Evolutionary conservation across 2,797 vertebrate genomes (phyloP).

Genomic region (Kryptopterus vitreolus): DNA sequence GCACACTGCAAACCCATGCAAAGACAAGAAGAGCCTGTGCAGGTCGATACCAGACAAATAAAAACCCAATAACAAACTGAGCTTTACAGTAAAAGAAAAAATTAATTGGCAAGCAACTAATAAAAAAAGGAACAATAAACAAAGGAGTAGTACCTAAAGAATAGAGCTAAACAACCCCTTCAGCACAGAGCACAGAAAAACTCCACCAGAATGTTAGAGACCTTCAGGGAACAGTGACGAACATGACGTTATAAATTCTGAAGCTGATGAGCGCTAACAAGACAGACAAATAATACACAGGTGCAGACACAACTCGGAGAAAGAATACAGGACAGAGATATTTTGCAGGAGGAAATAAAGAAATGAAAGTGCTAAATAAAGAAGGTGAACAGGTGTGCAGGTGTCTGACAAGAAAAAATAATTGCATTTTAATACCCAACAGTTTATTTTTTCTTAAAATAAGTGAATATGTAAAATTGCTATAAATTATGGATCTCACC

Average conservation of each 20-base stretch:
- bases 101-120: neutral
- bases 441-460: no score
- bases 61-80: neutral
- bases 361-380: neutral
- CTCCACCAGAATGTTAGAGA: neutral
- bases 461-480: neutral
- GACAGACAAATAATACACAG: conserved; percentile 1
- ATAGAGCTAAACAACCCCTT: neutral
- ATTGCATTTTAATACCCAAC: no score
- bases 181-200: neutral
- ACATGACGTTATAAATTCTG: conserved; percentile 3
- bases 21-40: neutral
- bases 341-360: neutral
- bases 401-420: neutral
- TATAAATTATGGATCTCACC: neutral
- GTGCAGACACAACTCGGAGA: conserved; percentile 11
- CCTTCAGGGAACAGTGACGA: neutral
- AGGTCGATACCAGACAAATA: neutral
- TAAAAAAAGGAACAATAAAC: neutral
- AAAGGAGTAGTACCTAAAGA: no score
- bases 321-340: neutral
- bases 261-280: conserved; percentile 3
- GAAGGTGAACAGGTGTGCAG: neutral
- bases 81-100: neutral
- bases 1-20: neutral